Conservation (phyloP, 2,888 invertebrate genomes). For the Tachystola acroxantha region DNA sequence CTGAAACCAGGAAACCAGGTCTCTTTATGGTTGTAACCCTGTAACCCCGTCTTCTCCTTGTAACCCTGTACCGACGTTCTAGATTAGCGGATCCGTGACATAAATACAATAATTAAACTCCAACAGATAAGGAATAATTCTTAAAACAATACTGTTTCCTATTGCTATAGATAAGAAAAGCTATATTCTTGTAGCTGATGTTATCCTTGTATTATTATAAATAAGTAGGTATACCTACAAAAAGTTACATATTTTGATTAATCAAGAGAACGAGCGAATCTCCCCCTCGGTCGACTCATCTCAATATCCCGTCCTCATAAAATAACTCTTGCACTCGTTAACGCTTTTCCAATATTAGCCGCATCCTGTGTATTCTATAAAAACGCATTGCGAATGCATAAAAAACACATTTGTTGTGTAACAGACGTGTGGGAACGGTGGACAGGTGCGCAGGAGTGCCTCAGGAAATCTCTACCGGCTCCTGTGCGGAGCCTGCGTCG, state of each 20-base stretch:
- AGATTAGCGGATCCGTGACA: no score
- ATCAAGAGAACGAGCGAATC: background rate
- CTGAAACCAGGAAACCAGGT: no score
- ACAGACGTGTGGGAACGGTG: constrained; percentile 58
- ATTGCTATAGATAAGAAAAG: no score
- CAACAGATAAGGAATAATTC: no score
- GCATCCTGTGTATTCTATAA: constrained; percentile 45
- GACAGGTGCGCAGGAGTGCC: constrained; percentile 53
- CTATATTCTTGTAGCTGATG: no score
- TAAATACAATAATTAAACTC: no score
- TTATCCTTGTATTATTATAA: no score
- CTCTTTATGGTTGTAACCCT: no score
- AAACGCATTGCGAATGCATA: constrained; percentile 57
- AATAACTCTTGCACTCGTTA: constrained; percentile 6
- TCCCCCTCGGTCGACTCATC: background rate
- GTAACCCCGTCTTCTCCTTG: no score
- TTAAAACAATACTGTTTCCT: no score
- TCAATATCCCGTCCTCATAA: constrained; percentile 1
- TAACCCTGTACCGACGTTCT: no score
- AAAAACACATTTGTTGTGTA: constrained; percentile 63
- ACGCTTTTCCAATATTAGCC: constrained; percentile 26
- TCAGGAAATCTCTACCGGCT: constrained; percentile 60
- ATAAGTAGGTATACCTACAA: no score
- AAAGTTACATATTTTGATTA: background rate
- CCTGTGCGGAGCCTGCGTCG: constrained; percentile 29